Conservation (phyloP, 2,797 vertebrate genomes). For the Pterois miles region DNA sequence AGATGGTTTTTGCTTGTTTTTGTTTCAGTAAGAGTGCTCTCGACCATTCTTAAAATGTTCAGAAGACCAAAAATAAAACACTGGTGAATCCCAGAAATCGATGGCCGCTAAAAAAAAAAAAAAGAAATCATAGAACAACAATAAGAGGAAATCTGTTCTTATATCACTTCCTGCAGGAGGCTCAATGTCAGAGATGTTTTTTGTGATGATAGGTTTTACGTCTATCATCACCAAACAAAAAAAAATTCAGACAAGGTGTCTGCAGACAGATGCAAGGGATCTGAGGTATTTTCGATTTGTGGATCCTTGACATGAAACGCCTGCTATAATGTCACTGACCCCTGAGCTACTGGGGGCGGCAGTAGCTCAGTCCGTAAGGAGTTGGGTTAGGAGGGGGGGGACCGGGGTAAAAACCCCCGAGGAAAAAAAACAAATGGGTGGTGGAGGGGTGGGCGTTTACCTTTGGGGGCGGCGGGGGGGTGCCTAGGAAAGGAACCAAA, state of each 20-base stretch:
- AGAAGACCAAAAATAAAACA: neutral
- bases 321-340: neutral
- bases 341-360: constrained; percentile 5
- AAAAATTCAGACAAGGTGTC: neutral
- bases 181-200: neutral
- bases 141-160: neutral
- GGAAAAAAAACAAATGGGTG: too few relatives aligned
- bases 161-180: neutral
- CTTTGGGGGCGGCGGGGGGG: too few relatives aligned
- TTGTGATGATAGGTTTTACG: neutral
- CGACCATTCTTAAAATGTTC: neutral
- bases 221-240: neutral
- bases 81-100: neutral
- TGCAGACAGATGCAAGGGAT: neutral
- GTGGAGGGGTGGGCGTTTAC: too few relatives aligned
- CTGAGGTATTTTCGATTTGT: neutral
- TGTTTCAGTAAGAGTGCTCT: neutral
- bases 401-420: too few relatives aligned
- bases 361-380: too few relatives aligned
- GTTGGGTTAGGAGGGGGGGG: too few relatives aligned
- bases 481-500: too few relatives aligned
- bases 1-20: neutral
- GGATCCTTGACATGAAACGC: neutral
- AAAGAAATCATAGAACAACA: neutral
- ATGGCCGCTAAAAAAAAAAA: neutral